Evolutionary conservation across 2,888 invertebrate species (phyloP).

Genomic region (Cephalotes varians): DNA sequence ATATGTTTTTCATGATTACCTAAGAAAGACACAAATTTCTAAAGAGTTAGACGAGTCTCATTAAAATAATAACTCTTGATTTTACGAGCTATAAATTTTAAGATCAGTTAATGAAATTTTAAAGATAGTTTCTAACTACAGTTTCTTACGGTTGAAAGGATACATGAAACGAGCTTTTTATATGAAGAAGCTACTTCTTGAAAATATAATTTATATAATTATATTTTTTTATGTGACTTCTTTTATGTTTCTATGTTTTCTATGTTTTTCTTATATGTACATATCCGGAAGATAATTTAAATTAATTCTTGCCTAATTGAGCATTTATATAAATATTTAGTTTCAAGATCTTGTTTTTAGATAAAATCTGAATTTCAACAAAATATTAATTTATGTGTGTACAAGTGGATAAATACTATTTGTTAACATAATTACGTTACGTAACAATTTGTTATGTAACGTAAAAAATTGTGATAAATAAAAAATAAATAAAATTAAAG

Average conservation of each 20-base stretch:
- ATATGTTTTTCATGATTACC: not conserved
- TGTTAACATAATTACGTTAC: too few species aligned
- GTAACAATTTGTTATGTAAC: too few species aligned
- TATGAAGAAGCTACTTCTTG: not conserved
- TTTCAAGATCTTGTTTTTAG: not conserved
- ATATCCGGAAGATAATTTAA: not conserved
- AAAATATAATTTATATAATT: not conserved
- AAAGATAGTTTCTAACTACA: constrained; percentile 71
- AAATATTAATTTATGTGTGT: not conserved
- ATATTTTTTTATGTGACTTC: not conserved
- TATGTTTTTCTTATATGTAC: not conserved
- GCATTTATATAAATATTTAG: not conserved
- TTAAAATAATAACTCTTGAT: constrained; percentile 14
- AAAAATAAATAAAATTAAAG: too few species aligned
- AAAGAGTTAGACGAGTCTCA: not conserved
- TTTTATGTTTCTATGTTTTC: not conserved
- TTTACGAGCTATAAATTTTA: constrained; percentile 38
- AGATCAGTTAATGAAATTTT: constrained; percentile 68
- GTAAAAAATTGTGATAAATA: not conserved
- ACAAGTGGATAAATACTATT: not conserved
- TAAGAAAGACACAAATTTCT: not conserved
- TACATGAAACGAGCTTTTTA: constrained; percentile 72
- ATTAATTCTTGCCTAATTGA: not conserved
- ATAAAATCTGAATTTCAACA: not conserved
- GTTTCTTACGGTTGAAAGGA: constrained; percentile 64